Evolutionary conservation across 1,140 invertebrate genomes (phyloP), one percentile per base, ranked within the genome.

Genomic region (Cydia pomonella): DNA sequence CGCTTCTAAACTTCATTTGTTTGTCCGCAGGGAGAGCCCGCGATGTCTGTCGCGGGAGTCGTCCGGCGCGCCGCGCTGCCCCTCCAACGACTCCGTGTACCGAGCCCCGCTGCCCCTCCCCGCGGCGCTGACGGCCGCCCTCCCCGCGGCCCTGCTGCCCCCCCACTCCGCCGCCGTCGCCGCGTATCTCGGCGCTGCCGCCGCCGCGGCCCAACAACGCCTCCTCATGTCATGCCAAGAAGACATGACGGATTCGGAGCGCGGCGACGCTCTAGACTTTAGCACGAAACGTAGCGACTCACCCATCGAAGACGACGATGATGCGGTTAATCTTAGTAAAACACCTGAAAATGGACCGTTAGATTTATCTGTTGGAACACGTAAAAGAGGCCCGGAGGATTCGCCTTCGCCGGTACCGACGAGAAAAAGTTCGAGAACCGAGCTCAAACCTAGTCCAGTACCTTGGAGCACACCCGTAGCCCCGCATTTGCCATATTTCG

Each of bases 31-130:
- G 93, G 96, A 97, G 88, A 97, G 95, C 93, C 96, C 96, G 73
- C 94, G 96, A 84, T 97, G 96, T 92, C 95, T 96, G 75, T 97
- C 96, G 73, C 94, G 96, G 80, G 96, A 97, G 84, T 97, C 96
- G 69, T 94, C 95, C 73, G 95, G 95, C 41, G 95, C 95, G 82
- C 94, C 93, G 62, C 93, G 95, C 50, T 96, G 95, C 85, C 94
- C 95, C 41, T 96, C 95, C 33, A 94, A 94, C 80, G 95, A 96
- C 83, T 96, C 95, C 7, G 94, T 95, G 78, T 95, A 95, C 84
- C 88, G 95, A 82, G 89, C 94, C 93, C 87, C 94, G 89, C 94
- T 86, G 87, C 94, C 77, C 77, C 94, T 88, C 90, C 94, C 77
- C 76, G 95, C 83, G 77, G 94, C 90, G 38, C 79, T 92, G 59